A percentile compares a stretch with the other conserved stretches of the same genome.
Evolutionary conservation across 2,888 invertebrate species (phyloP).

Genomic region (Epicampocera succincta): DNA sequence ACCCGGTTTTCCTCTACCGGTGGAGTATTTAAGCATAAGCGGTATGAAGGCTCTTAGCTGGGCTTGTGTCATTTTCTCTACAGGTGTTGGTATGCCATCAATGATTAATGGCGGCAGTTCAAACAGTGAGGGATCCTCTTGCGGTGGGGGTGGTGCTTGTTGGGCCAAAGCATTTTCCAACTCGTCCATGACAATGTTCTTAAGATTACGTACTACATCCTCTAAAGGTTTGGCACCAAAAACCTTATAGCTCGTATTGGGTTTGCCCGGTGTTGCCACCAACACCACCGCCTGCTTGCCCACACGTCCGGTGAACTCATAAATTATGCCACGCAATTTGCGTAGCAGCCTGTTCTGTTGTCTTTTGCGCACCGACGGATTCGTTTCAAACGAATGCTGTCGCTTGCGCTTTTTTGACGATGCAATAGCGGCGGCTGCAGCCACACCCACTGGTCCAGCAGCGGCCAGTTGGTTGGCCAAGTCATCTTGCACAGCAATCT

Average conservation of each 20-base stretch:
- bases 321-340: slow-evolving; percentile 95
- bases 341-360: slow-evolving; percentile 96
- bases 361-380: slow-evolving; percentile 96
- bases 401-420: slow-evolving; percentile 97
- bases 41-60: slow-evolving; percentile 98
- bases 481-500: slow-evolving; percentile 87
- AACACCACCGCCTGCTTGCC: slow-evolving; percentile 98
- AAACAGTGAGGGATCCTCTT: slow-evolving; percentile 95
- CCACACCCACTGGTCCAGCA: slow-evolving; percentile 97
- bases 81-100: slow-evolving; percentile 98
- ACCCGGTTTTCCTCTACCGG: slow-evolving; percentile 97
- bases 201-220: slow-evolving; percentile 95
- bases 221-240: slow-evolving; percentile 98
- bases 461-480: slow-evolving; percentile 98
- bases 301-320: slow-evolving; percentile 97
- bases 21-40: slow-evolving; percentile 98
- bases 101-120: slow-evolving; percentile 97
- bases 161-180: slow-evolving; percentile 95
- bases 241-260: slow-evolving; percentile 97
- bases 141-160: slow-evolving; percentile 91
- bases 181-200: slow-evolving; percentile 96
- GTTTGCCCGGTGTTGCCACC: slow-evolving; percentile 97
- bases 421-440: slow-evolving; percentile 97
- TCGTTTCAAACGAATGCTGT: slow-evolving; percentile 97
- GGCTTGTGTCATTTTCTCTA: slow-evolving; percentile 99